phyloP scores from a whole-genome alignment of 2,888 invertebrate genomes.

The Xanthostigma xanthostigma region DNA sequence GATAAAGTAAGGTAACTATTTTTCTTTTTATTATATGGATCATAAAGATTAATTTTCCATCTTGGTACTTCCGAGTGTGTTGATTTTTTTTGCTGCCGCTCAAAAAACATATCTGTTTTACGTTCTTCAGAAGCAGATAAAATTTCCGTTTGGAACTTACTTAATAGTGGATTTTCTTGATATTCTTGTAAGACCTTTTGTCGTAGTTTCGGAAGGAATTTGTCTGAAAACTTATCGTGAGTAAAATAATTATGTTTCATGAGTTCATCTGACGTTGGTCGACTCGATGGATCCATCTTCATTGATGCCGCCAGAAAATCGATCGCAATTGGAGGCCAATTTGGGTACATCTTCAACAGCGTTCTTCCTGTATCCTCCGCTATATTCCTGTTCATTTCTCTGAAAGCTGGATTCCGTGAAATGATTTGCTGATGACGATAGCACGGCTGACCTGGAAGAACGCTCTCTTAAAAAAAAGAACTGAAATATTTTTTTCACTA shows the following conservation, averaged over 20 bases:
- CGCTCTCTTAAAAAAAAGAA: neutral
- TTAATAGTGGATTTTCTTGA: constrained; percentile 34
- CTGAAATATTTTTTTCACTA: too few relatives aligned
- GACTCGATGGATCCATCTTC: constrained; percentile 46
- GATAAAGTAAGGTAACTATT: constrained; percentile 14
- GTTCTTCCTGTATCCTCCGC: constrained; percentile 14
- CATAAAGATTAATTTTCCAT: constrained; percentile 26
- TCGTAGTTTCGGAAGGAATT: constrained; percentile 47
- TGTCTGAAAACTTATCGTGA: constrained; percentile 48
- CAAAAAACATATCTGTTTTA: constrained; percentile 11
- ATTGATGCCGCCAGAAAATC: constrained; percentile 33
- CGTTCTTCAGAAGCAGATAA: constrained; percentile 24
- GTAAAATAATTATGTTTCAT: constrained; percentile 50
- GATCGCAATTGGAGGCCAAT: constrained; percentile 28
- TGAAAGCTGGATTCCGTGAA: constrained; percentile 29
- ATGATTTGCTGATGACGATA: constrained; percentile 30
- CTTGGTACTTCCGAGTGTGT: constrained; percentile 18
- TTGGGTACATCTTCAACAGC: constrained; percentile 27
- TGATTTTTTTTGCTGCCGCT: constrained; percentile 14
- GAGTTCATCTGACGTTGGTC: constrained; percentile 46
- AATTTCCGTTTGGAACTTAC: constrained; percentile 26
- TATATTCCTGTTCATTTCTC: constrained; percentile 25
- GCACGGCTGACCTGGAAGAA: constrained; percentile 29
- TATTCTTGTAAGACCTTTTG: constrained; percentile 48
- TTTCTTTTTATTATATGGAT: constrained; percentile 20